Evolutionary conservation across 2,113 vertebrate genomes (phyloP).

Genomic region (Cinclus mexicanus): DNA sequence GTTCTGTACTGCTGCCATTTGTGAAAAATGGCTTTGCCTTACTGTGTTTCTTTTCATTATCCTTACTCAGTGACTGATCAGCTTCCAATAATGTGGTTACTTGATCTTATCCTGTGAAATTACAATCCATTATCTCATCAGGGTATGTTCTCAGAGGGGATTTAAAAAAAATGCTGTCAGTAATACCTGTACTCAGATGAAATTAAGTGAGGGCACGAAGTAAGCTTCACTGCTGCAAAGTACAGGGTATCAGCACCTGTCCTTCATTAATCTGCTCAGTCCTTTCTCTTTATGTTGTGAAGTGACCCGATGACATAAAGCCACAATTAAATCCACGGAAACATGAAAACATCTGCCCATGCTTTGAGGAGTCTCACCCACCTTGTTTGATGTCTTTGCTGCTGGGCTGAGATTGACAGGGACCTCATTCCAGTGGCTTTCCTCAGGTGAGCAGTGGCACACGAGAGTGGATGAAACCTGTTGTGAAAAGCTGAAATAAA

Average conservation of each 20-base stretch:
- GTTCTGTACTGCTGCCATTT: not conserved
- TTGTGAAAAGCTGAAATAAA: not conserved
- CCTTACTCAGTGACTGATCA: conserved; percentile 17
- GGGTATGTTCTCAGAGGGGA: not conserved
- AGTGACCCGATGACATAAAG: not conserved
- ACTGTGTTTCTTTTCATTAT: conserved; percentile 17
- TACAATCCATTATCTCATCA: conserved; percentile 16
- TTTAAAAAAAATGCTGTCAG: conserved; percentile 12
- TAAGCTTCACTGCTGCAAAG: not conserved
- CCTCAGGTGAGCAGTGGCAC: not conserved
- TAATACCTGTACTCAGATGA: not conserved
- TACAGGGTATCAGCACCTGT: not conserved
- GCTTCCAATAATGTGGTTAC: conserved; percentile 7
- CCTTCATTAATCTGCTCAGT: not conserved
- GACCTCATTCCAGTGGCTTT: not conserved
- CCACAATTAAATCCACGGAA: not conserved
- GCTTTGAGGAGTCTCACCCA: not conserved
- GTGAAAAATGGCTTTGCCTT: conserved; percentile 7
- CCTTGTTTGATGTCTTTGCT: not conserved
- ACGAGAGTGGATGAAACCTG: not conserved
- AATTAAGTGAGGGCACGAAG: not conserved
- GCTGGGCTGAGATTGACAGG: not conserved
- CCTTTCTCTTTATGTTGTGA: not conserved
- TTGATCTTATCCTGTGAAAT: not conserved
- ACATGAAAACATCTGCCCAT: not conserved